phyloP scores from a whole-genome alignment of 2,113 vertebrate genomes.

The Aptenodytes patagonicus region DNA sequence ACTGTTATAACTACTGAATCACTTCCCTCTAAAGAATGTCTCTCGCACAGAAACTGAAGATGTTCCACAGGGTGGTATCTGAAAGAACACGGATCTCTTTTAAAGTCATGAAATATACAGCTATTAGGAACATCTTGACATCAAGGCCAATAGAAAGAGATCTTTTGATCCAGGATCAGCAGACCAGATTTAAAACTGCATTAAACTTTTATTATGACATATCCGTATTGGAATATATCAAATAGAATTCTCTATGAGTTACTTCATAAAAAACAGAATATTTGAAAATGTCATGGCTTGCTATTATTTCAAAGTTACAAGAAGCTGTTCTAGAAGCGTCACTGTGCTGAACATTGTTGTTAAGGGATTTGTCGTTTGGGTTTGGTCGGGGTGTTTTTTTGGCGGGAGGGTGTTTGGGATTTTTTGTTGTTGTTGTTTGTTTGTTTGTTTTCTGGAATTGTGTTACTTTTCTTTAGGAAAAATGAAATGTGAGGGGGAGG shows the following conservation, averaged over 20 bases:
- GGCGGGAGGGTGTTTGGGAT: rapidly evolving
- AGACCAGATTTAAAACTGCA: background rate
- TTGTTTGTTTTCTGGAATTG: background rate
- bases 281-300: background rate
- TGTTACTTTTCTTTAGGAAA: background rate
- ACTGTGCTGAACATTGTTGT: background rate
- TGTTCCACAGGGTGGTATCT: background rate
- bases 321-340: background rate
- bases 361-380: background rate
- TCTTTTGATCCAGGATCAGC: slow-evolving; percentile 15
- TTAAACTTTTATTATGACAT: slow-evolving; percentile 27
- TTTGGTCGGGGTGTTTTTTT: background rate
- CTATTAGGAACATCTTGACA: background rate
- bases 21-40: background rate
- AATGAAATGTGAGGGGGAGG: background rate
- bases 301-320: background rate
- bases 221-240: background rate
- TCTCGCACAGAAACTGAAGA: background rate
- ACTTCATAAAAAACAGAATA: background rate
- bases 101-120: background rate
- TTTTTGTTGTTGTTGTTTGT: background rate
- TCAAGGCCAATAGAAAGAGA: background rate
- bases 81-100: background rate
- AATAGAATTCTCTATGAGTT: background rate
- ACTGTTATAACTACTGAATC: background rate